Evolutionary conservation across 2,113 vertebrate species (phyloP), one percentile per base, ranked within the genome.

Genomic region (Syngnathus typhle): DNA sequence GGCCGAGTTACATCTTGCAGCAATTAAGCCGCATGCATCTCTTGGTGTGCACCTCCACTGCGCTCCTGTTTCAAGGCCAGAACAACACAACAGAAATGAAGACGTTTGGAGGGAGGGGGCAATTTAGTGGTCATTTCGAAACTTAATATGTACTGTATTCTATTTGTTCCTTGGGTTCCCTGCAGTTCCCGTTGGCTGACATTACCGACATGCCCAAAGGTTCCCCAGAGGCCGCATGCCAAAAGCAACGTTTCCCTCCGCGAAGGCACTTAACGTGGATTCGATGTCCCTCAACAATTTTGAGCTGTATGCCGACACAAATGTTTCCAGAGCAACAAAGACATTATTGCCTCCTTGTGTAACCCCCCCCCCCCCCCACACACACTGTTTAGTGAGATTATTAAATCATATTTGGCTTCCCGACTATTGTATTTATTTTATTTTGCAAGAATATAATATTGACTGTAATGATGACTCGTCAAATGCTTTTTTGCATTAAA

Each of bases 1-100:
- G 84, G 84, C 88, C 69, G 84, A 80, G 85, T 89, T 89, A 88
- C 89, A 90, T 87, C 87, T 90, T 90, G 86, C 82, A 90, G 83
- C 83, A 89, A 90, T 90, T 90, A 88, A 81, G 79, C 82, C 73
- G 83, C 85, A 84, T 88, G 82, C 74, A 83, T 85, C 77, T 84
- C 73, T 76, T 85, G 81, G 82, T 82, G 84, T 18, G 55, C 36
- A 15, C 85, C 83, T 85, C 77, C 69, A 71, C 74, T 74, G 39
- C 82, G 76, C 72, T 87, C 84, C 72, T 81, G 77, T 88, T 89
- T 83, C 86, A 86, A 82, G 86, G 85, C 80, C 84, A 23, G 84
- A 63, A 74, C 55, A 80, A 65, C 6, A 68, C 58, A 76, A 65
- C 85, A 71, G 70, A 76, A 76, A 83, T 66, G 75, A 70, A 74